These are phyloP conservation scores for Tipula unca DNA, from an alignment of 2,888 invertebrate genomes.

Conservation along the genomic window DNA sequence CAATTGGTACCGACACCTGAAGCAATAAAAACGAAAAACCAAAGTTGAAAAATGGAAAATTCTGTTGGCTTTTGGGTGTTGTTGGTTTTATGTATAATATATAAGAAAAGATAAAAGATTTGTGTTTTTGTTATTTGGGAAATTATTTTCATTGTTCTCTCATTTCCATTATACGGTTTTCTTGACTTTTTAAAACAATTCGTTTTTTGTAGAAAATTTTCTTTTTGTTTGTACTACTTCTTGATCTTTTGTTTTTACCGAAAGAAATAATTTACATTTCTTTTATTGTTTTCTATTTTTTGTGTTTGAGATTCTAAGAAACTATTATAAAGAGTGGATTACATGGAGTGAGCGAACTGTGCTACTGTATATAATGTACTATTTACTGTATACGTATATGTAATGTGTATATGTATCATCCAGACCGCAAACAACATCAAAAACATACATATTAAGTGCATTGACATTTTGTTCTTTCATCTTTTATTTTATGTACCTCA, in stretches of 20 bases:
- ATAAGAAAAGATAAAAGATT: neutral
- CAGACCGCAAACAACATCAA: neutral
- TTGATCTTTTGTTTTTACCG: neutral
- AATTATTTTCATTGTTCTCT: neutral
- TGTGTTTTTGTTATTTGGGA: neutral
- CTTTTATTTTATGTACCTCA: neutral
- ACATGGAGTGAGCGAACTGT: no score
- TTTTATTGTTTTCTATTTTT: neutral
- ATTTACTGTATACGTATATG: neutral
- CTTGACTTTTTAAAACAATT: neutral
- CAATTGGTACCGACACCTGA: neutral
- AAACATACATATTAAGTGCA: neutral
- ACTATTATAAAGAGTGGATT: neutral
- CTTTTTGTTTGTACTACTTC: neutral
- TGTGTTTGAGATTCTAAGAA: neutral
- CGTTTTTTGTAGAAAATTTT: neutral
- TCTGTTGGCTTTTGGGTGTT: neutral
- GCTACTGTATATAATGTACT: neutral
- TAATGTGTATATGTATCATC: neutral
- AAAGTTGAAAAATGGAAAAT: neutral
- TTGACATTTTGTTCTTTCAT: neutral
- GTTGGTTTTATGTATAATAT: neutral
- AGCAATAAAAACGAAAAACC: neutral
- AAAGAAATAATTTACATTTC: conserved; percentile 14
- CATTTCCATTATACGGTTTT: neutral